These are phyloP conservation scores for Hirundichthys speculiger DNA, from an alignment of 2,113 vertebrate genomes.

Conservation along the genomic window DNA sequence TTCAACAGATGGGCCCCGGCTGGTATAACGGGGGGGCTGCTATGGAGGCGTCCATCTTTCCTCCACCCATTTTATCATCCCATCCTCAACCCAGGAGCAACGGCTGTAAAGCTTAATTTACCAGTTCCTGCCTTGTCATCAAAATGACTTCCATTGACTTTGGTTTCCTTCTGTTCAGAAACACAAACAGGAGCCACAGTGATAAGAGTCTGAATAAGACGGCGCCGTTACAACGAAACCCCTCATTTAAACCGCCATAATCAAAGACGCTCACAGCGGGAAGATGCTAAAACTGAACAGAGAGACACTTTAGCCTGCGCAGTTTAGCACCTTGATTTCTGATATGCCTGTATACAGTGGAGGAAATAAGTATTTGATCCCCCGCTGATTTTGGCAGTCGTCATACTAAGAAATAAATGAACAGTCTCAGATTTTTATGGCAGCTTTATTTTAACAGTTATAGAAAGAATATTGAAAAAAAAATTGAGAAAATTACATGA, in stretches of 20 bases:
- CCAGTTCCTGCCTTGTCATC: slow-evolving; percentile 74
- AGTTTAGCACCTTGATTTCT: slow-evolving; percentile 9
- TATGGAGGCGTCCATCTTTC: slow-evolving; percentile 52
- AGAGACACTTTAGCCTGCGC: slow-evolving; percentile 8
- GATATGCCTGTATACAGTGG: not conserved
- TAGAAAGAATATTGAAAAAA: too few species aligned
- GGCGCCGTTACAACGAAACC: slow-evolving; percentile 40
- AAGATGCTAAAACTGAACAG: slow-evolving; percentile 29
- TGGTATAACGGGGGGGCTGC: slow-evolving; percentile 33
- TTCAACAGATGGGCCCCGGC: slow-evolving; percentile 67
- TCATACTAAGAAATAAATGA: too few species aligned
- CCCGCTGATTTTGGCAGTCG: too few species aligned
- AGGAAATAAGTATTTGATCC: too few species aligned
- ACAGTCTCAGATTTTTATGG: too few species aligned
- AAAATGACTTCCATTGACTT: slow-evolving; percentile 72
- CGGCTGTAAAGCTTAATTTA: slow-evolving; percentile 62
- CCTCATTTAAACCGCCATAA: slow-evolving; percentile 19
- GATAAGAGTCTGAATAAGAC: slow-evolving; percentile 53
- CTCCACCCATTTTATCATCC: slow-evolving; percentile 51
- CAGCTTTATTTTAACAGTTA: too few species aligned
- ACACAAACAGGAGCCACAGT: slow-evolving; percentile 54
- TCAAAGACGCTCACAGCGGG: slow-evolving; percentile 20
- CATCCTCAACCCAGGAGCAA: slow-evolving; percentile 45
- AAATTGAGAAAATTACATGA: too few species aligned
- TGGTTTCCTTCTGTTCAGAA: slow-evolving; percentile 67